Conservation (phyloP, 2,113 vertebrate species). For the Pseudorectes ferrugineus region DNA sequence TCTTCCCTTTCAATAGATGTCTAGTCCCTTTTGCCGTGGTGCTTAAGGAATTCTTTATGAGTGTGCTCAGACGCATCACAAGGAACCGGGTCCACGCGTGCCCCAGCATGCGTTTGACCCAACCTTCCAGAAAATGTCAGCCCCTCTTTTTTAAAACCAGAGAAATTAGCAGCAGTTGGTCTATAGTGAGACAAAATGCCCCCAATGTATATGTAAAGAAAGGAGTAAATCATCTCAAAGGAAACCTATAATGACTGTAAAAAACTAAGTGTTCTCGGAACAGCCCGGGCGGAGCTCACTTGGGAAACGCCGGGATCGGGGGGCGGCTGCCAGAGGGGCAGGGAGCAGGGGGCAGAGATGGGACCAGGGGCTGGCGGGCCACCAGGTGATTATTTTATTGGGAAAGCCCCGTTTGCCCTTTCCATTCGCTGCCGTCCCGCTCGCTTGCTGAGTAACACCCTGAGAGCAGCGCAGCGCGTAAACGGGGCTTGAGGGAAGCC, state of each 20-base stretch:
- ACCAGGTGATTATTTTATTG: neutral
- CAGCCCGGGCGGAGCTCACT: neutral
- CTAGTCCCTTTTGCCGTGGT: constrained; percentile 53
- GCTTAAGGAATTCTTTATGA: constrained; percentile 62
- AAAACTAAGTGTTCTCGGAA: neutral
- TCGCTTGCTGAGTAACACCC: neutral
- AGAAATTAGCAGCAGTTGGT: constrained; percentile 62
- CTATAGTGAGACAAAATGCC: constrained; percentile 22
- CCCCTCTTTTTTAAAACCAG: constrained; percentile 36
- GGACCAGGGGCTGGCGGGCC: fast-evolving
- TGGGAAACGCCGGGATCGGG: neutral
- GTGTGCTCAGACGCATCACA: constrained; percentile 22
- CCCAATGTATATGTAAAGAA: neutral
- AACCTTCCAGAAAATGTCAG: constrained; percentile 55
- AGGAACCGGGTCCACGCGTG: constrained; percentile 73
- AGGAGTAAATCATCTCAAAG: constrained; percentile 10
- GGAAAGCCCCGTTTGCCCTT: neutral
- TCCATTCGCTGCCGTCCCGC: neutral
- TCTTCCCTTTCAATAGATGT: constrained; percentile 60
- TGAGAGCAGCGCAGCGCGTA: neutral
- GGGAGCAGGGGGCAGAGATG: neutral
- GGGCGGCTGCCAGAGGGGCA: neutral
- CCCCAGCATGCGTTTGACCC: constrained; percentile 73
- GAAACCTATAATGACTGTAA: constrained; percentile 8
- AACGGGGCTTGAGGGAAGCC: neutral